Base-by-base conservation (phyloP, 2,113 vertebrate species). In the Heteronetta atricapilla region DNA sequence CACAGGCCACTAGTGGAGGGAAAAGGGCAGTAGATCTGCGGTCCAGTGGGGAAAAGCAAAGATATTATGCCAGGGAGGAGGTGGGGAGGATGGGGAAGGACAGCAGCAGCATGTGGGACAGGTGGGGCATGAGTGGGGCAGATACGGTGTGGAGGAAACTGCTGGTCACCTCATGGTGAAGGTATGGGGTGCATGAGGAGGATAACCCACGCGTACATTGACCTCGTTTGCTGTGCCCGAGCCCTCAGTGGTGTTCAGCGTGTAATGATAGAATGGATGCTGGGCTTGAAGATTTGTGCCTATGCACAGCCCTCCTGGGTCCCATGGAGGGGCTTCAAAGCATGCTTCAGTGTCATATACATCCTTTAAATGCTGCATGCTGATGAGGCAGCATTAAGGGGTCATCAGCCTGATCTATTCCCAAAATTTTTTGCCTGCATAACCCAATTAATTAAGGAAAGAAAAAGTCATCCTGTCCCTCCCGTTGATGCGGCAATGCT, bases 401-500 rank as follows among this genome's bases (percentile, higher is more conserved):
- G 62, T 87, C 88, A 94, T 85, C 55, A 93, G 59, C 74, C 83
- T 85, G 16, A 40, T 93, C 78, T 31, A 70, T 90, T 90, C 48
- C 55, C 17, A 40, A 76, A 16, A 74, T 40, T 14, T 91, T 83
- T 95, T 94, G 64, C 58, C 73, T 75, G 20, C n/a, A 46, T 59
- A 95, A 84, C 70, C 40, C 62, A 21, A 55, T 93, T 90, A 90
- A 84, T 92, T 93, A 93, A 84, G 63, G 50, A 66, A 95, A 64
- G 40, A 26, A 90, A 86, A 91, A 93, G 52, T 82, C 58, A 94
- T 87, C 38, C 33, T 66, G 56, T 92, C 36, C 44, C 58, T 94
- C 69, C 44, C 50, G 62, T 90, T 5, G 4, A 76, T 80, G 85
- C 25, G 73, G 67, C 67, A 90, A 36, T 92, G 36, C 70, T 89